A percentile compares a stretch with the other conserved stretches of the same genome.
Conservation (phyloP, 2,888 invertebrate species). For the Synergus umbraculus region DNA sequence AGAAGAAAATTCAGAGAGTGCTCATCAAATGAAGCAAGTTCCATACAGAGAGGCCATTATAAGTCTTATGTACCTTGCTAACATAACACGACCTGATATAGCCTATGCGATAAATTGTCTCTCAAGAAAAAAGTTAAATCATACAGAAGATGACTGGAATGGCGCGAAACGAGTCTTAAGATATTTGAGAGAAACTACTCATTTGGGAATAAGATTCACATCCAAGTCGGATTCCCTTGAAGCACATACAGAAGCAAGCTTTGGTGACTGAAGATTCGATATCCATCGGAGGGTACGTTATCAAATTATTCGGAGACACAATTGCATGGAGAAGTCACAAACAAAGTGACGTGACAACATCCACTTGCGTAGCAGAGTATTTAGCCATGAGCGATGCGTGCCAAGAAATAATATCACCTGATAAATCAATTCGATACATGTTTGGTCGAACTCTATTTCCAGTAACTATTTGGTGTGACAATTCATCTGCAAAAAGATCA, state of each 20-base stretch:
- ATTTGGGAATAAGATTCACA: constrained; percentile 45
- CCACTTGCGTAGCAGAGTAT: constrained; percentile 43
- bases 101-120: constrained; percentile 46
- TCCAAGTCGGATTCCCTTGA: constrained; percentile 47
- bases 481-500: constrained; percentile 41
- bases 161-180: constrained; percentile 49
- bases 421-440: constrained; percentile 45
- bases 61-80: constrained; percentile 54
- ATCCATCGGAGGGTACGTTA: constrained; percentile 46
- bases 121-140: constrained; percentile 47
- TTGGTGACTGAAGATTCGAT: constrained; percentile 45
- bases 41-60: constrained; percentile 55
- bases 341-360: constrained; percentile 47
- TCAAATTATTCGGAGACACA: constrained; percentile 40
- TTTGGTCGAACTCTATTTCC: constrained; percentile 47
- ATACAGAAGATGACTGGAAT: constrained; percentile 42
- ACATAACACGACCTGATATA: constrained; percentile 49
- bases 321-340: constrained; percentile 46
- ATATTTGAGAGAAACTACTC: constrained; percentile 46
- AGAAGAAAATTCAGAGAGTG: background rate
- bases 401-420: constrained; percentile 36
- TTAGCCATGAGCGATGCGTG: constrained; percentile 39
- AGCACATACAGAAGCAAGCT: constrained; percentile 55
- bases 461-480: constrained; percentile 46
- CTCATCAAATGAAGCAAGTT: constrained; percentile 9